A percentile compares a stretch with the other conserved stretches of the same genome.
Conservation (phyloP, 2,113 vertebrate species). For the Aptenodytes patagonicus region DNA sequence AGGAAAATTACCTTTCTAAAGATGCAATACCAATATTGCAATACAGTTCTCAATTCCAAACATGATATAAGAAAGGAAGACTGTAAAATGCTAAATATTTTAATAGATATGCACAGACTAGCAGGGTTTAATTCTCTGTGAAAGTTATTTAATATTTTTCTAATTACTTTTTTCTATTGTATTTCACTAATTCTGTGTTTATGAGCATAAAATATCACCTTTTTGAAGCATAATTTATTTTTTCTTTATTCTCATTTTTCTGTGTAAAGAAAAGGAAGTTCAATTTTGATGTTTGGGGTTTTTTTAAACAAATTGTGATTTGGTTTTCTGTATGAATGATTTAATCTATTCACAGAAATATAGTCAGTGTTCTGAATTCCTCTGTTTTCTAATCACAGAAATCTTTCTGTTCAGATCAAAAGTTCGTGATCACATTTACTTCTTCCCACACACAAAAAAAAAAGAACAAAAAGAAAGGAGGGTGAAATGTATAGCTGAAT, state of each 20-base stretch:
- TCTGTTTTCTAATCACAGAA: background rate
- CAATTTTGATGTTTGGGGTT: background rate
- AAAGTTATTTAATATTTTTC: background rate
- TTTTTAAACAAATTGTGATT: background rate
- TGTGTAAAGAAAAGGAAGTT: background rate
- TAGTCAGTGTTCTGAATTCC: background rate
- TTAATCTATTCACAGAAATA: background rate
- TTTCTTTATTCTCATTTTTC: background rate
- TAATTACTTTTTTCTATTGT: background rate
- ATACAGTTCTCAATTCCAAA: background rate
- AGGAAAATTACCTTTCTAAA: background rate
- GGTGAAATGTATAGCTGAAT: background rate
- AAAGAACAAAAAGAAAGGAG: too few species aligned
- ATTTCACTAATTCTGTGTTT: background rate
- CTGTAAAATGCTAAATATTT: background rate
- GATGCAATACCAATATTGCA: background rate
- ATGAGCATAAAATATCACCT: background rate
- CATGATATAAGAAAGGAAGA: background rate
- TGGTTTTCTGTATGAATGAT: background rate
- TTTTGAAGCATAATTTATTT: background rate
- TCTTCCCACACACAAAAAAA: background rate
- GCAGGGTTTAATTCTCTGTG: background rate
- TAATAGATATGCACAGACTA: background rate
- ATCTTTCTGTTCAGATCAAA: background rate
- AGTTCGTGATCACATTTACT: background rate